Base-by-base conservation (phyloP, 2,888 invertebrate genomes). In the Patella ulyssiponensis region DNA sequence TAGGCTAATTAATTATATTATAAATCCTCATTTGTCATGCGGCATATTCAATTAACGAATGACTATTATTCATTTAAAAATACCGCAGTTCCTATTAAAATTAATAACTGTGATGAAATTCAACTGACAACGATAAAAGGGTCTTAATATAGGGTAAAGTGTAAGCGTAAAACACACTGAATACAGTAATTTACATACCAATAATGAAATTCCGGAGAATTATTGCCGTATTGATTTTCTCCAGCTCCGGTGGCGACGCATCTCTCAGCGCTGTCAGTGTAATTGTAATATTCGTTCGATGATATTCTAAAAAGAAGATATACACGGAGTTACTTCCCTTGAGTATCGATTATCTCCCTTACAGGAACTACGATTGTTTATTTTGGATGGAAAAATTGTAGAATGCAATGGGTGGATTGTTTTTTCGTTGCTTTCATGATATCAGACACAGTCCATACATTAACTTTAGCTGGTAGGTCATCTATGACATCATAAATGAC, bases 241-340 rank as follows among this genome's bases (percentile, higher is more conserved):
- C 44, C 9, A 44, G 9, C 44, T 44, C 44, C 44, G 44, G 44
- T 44, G 44, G 44, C 44, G 23, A 23, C 64, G 64, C 64, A 64
- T 64, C 64, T 44, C 64, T 64, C 23, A 20, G 20, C 23, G 20
- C 64, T 23, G 11, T 23, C 11, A 23, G 23, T 23, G 3, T 23
- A 64, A 64, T 64, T 64, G 64, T 64, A 64, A 64, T 64, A 64
- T 64, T 64, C 64, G 20, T 64, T 64, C 64, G 20, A 23, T 11
- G 23, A 64, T 23, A 64, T 64, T 64, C 64, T 23, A 64, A 23
- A 64, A 64, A 64, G 20, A 12, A 12, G 20, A 23, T 11, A 23
- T 64, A 64, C 64, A 44, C 44, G 9, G 64, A 64, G 64, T 64
- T 64, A 14, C 14, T n/a, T 64, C 20, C 44, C 44, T 44, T 44